These are phyloP conservation scores for Eulacestoma nigropectus DNA, from an alignment of 2,113 vertebrate genomes.

Conservation along the genomic window DNA sequence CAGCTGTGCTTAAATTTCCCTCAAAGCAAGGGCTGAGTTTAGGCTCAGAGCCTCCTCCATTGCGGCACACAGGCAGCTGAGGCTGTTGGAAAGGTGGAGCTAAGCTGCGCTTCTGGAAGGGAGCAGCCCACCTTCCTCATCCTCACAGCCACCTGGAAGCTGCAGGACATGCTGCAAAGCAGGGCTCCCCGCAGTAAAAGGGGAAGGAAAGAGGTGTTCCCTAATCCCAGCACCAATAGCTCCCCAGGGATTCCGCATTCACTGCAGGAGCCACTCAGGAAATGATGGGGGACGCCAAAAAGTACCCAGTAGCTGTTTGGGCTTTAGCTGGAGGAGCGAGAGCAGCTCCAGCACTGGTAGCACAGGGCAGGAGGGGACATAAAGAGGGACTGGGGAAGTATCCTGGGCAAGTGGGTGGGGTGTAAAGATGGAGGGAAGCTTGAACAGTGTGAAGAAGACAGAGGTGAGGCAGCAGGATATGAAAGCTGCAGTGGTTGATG, in stretches of 20 bases:
- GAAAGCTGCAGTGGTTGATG: background rate
- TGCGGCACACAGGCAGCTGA: accelerated
- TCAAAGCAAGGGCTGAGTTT: background rate
- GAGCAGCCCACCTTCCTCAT: background rate
- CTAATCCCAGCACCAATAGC: background rate
- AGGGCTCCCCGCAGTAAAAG: background rate
- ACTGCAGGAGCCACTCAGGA: background rate
- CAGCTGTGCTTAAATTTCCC: background rate
- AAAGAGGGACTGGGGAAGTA: background rate
- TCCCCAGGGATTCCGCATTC: background rate
- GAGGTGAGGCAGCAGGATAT: background rate
- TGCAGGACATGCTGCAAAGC: background rate
- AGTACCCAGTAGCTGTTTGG: background rate
- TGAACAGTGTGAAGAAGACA: background rate
- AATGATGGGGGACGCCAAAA: background rate
- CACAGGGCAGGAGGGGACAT: background rate
- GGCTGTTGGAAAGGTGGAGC: background rate
- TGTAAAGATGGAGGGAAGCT: background rate
- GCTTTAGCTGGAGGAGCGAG: background rate
- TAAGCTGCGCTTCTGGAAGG: background rate
- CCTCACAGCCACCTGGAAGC: background rate
- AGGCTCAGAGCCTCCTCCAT: background rate
- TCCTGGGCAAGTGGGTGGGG: background rate
- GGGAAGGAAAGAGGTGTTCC: background rate
- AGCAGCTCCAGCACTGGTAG: background rate